Evolutionary conservation across 2,113 vertebrate species (phyloP).

Genomic region (Lampris incognitus): DNA sequence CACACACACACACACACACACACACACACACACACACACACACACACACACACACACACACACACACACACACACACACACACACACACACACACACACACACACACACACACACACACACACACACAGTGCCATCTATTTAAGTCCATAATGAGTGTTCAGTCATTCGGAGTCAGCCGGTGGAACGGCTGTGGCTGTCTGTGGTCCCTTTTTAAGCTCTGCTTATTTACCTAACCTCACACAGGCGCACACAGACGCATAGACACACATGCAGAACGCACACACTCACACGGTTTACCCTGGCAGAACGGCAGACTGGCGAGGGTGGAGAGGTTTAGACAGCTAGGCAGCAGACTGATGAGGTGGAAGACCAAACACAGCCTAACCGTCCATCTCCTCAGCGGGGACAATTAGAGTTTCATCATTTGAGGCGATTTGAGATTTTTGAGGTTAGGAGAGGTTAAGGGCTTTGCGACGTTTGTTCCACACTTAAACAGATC

Average conservation of each 20-base stretch:
- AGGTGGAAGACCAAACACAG: constrained; percentile 68
- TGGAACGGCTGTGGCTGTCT: constrained; percentile 78
- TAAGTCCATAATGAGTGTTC: constrained; percentile 79
- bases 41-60: constrained; percentile 17
- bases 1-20: constrained; percentile 26
- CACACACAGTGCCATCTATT: constrained; percentile 73
- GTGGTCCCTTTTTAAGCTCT: constrained; percentile 79
- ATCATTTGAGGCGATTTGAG: constrained; percentile 73
- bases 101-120: constrained; percentile 37
- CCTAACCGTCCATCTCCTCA: constrained; percentile 73
- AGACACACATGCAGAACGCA: constrained; percentile 25
- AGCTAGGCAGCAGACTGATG: constrained; percentile 73
- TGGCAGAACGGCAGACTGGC: constrained; percentile 68
- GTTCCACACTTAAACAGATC: constrained; percentile 54
- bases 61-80: constrained; percentile 7
- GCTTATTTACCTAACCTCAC: constrained; percentile 82
- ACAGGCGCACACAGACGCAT: constrained; percentile 49
- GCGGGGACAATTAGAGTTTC: constrained; percentile 63
- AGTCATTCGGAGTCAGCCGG: constrained; percentile 76
- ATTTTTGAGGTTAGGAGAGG: constrained; percentile 74
- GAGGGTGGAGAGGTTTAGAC: constrained; percentile 72
- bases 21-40: constrained; percentile 47
- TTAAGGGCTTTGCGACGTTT: constrained; percentile 49
- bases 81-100: constrained; percentile 24
- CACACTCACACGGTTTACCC: constrained; percentile 62